phyloP scores from a whole-genome alignment of 2,888 invertebrate species.

The Lycocerus yunnanus region DNA sequence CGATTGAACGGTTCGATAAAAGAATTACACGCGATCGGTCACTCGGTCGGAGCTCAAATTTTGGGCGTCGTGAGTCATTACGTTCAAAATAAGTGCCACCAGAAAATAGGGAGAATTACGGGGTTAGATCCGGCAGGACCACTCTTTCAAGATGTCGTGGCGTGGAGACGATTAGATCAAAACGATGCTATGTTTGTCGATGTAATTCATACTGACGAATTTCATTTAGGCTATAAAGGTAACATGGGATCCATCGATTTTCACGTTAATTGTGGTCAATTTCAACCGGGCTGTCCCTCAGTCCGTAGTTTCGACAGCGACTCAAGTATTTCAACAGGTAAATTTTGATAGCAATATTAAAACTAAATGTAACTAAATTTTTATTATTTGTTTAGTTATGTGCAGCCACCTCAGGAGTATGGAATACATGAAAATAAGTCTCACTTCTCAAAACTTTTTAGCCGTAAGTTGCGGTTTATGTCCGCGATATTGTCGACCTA shows the following conservation, averaged over 20 bases:
- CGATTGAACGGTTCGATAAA: not conserved
- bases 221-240: not conserved
- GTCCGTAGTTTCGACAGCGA: not conserved
- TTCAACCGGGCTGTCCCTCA: not conserved
- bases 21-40: not conserved
- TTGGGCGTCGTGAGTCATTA: not conserved
- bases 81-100: not conserved
- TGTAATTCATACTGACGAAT: not conserved
- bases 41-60: not conserved
- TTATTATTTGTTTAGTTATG: conserved; percentile 1
- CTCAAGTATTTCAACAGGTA: not conserved
- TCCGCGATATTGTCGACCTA: not conserved
- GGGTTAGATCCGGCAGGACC: not conserved
- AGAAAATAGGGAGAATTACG: not conserved
- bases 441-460: not conserved
- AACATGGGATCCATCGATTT: not conserved
- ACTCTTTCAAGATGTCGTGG: not conserved
- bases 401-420: conserved; percentile 6
- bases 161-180: not conserved
- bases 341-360: not conserved
- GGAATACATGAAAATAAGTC: conserved; percentile 3
- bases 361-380: not conserved
- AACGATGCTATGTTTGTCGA: not conserved
- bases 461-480: not conserved
- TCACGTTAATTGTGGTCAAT: not conserved